Conservation (phyloP, 2,888 invertebrate genomes). For the Diaphora mendica region DNA sequence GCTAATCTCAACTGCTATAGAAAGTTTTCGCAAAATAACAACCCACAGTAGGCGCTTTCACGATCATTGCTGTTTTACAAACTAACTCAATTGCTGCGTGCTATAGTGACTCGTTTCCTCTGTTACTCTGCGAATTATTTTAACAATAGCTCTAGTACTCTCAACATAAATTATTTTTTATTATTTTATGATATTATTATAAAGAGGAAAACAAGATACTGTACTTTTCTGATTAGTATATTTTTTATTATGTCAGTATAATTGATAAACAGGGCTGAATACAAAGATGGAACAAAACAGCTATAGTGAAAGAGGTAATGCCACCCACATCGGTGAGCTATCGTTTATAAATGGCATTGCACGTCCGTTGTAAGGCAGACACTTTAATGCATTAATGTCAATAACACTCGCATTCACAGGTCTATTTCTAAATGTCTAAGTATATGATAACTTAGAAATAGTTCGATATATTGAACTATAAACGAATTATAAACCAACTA, state of each 20-base stretch:
- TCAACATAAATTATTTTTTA: not conserved
- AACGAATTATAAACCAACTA: not conserved
- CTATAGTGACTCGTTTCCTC: conserved; percentile 49
- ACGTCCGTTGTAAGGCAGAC: conserved; percentile 74
- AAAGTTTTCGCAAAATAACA: conserved; percentile 68
- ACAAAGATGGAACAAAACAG: conserved; percentile 32
- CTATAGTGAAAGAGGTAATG: conserved; percentile 55
- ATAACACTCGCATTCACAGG: conserved; percentile 59
- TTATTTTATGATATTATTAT: no score
- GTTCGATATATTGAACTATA: not conserved
- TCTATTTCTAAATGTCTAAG: conserved; percentile 36
- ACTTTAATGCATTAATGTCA: conserved; percentile 71
- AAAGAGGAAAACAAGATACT: not conserved
- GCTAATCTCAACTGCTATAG: conserved; percentile 60
- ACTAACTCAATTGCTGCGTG: conserved; percentile 55
- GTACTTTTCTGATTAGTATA: not conserved
- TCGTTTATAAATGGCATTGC: conserved; percentile 76
- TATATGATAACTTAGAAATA: conserved; percentile 21
- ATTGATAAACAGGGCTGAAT: conserved; percentile 14
- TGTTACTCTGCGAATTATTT: not conserved
- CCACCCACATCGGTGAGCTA: conserved; percentile 74
- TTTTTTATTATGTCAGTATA: conserved; percentile 9
- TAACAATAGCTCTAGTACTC: conserved; percentile 2
- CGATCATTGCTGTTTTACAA: conserved; percentile 61
- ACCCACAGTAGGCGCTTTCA: conserved; percentile 65